Percentiles rank a stretch among this genome's conserved stretches.
Conservation (phyloP, 2,113 vertebrate genomes). For the Aramus guarauna region DNA sequence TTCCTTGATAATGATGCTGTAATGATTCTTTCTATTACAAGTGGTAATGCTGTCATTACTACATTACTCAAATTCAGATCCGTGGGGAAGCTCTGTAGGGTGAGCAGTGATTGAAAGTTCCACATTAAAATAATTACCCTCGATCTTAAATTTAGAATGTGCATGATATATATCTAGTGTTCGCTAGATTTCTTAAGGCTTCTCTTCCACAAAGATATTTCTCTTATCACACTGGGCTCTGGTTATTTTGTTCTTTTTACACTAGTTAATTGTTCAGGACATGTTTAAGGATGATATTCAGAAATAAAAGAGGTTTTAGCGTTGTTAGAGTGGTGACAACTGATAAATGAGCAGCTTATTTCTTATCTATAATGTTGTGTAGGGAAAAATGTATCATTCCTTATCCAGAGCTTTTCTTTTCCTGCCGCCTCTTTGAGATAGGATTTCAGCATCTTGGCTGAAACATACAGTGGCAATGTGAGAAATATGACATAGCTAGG, state of each 20-base stretch:
- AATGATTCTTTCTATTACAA: constrained; percentile 59
- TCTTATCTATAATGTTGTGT: not conserved
- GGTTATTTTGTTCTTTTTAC: not conserved
- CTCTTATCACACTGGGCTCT: not conserved
- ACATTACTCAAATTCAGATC: constrained; percentile 52
- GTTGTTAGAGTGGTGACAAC: not conserved
- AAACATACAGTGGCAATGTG: not conserved
- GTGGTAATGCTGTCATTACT: constrained; percentile 50
- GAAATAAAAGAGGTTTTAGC: not conserved
- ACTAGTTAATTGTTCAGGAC: not conserved
- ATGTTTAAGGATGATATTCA: not conserved
- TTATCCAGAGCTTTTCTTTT: not conserved
- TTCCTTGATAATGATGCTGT: constrained; percentile 61
- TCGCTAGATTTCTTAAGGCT: not conserved
- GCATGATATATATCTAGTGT: not conserved
- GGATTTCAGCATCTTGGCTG: not conserved
- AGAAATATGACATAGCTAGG: not conserved
- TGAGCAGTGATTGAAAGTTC: constrained; percentile 54
- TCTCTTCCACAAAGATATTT: not conserved
- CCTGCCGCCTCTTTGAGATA: not conserved
- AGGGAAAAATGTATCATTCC: not conserved
- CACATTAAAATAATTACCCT: constrained; percentile 55
- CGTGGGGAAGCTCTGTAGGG: constrained; percentile 29
- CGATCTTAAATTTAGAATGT: constrained; percentile 38
- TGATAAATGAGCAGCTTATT: not conserved